A percentile compares a stretch with the other conserved stretches of the same genome.
These are phyloP conservation scores for Dicyrtomina minuta DNA, from an alignment of 2,888 invertebrate genomes.

Conservation along the genomic window DNA sequence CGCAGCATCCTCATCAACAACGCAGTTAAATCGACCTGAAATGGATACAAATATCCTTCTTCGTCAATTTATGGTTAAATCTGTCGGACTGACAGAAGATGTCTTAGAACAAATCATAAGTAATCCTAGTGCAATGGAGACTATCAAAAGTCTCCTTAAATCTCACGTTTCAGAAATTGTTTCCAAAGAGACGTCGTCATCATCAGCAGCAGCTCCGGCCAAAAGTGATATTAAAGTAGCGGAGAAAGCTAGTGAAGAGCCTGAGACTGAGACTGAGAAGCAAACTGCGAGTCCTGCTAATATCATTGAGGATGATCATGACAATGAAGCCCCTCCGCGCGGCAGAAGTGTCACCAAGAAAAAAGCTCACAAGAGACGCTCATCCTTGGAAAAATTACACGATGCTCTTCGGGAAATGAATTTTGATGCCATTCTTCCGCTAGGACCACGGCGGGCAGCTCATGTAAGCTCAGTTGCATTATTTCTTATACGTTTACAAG, in stretches of 20 bases:
- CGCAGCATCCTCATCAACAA: background rate
- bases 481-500: too few species aligned
- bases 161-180: slow-evolving; percentile 31
- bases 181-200: background rate
- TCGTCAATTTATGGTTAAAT: slow-evolving; percentile 36
- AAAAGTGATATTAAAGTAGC: background rate
- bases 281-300: slow-evolving; percentile 9
- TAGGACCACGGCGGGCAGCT: slow-evolving; percentile 48
- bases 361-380: slow-evolving; percentile 38
- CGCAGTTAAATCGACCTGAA: background rate
- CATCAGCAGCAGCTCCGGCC: background rate
- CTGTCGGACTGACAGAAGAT: slow-evolving; percentile 26
- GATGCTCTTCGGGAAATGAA: slow-evolving; percentile 52
- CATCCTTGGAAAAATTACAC: slow-evolving; percentile 51
- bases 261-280: slow-evolving; percentile 2
- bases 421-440: slow-evolving; percentile 48
- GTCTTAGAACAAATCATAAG: slow-evolving; percentile 32
- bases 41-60: slow-evolving; percentile 36
- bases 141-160: slow-evolving; percentile 36
- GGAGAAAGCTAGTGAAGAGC: background rate
- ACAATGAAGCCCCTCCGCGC: slow-evolving; percentile 31
- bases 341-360: slow-evolving; percentile 15
- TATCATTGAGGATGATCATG: slow-evolving; percentile 9
- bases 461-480: slow-evolving; percentile 27
- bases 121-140: slow-evolving; percentile 34